A percentile compares a stretch with the other conserved stretches of the same genome.
phyloP scores from a whole-genome alignment of 2,797 vertebrate genomes.

The Falco concolor region DNA sequence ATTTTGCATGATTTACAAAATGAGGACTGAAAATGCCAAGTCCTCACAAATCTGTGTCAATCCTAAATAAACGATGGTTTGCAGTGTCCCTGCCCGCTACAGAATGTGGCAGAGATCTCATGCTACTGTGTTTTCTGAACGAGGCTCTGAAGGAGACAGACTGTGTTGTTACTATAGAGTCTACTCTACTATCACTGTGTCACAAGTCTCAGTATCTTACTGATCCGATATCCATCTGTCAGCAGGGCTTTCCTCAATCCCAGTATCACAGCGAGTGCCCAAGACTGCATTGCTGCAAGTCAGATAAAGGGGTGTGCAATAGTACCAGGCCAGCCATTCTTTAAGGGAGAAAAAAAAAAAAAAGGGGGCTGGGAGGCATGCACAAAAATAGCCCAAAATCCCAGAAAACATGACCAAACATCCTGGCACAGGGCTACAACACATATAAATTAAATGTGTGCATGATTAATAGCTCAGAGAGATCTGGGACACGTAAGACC shows the following conservation, averaged over 20 bases:
- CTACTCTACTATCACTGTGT: neutral
- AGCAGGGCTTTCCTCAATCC: neutral
- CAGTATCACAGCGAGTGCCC: fast-evolving
- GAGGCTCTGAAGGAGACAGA: neutral
- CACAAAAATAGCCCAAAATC: neutral
- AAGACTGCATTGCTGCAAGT: neutral
- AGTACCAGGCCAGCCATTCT: neutral
- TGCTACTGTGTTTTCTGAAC: neutral
- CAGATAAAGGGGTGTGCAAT: neutral
- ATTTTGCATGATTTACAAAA: neutral
- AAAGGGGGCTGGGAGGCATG: too few species aligned
- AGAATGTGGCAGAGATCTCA: neutral
- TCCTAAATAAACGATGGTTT: neutral
- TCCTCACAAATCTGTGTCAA: neutral
- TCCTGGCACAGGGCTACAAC: neutral
- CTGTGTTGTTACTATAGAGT: neutral
- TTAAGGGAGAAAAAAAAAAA: neutral
- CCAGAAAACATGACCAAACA: neutral
- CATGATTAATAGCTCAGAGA: neutral
- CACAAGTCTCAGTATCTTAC: neutral
- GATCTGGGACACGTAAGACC: neutral
- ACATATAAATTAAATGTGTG: neutral
- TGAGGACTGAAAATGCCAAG: neutral
- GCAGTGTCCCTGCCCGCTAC: neutral
- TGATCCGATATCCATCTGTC: neutral